These are phyloP conservation scores for Eristalinus sepulchralis DNA, from an alignment of 2,888 invertebrate genomes.

Conservation along the genomic window DNA sequence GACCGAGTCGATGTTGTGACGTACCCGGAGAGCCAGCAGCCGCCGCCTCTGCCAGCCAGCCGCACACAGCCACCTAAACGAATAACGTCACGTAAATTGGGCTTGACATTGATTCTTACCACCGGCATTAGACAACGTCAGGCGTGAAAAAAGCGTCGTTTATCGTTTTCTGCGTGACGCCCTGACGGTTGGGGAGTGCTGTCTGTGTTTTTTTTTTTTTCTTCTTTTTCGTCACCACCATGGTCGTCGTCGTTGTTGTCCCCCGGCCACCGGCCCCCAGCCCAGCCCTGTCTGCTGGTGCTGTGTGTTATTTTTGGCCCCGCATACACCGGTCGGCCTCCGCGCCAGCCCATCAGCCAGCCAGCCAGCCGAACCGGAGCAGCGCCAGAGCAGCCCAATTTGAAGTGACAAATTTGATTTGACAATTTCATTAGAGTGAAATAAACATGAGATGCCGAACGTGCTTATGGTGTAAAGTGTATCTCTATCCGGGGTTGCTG, in stretches of 20 bases:
- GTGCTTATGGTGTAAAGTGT: constrained; percentile 10
- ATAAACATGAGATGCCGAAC: constrained; percentile 7
- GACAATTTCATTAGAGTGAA: constrained; percentile 37
- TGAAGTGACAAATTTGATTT: constrained; percentile 35
- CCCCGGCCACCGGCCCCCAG: neutral
- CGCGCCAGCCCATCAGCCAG: neutral
- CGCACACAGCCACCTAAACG: constrained; percentile 15
- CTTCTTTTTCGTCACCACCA: neutral
- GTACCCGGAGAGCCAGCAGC: neutral
- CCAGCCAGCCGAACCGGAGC: neutral
- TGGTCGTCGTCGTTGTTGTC: neutral
- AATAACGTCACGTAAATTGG: constrained; percentile 35
- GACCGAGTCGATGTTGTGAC: neutral
- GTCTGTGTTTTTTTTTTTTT: neutral
- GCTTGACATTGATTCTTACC: constrained; percentile 34
- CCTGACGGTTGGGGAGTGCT: neutral
- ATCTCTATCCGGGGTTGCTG: neutral
- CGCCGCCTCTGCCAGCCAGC: neutral
- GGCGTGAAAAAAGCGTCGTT: constrained; percentile 29
- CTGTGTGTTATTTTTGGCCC: constrained; percentile 9
- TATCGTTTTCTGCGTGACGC: constrained; percentile 35
- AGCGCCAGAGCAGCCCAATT: neutral
- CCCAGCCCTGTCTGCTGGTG: neutral
- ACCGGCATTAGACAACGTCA: constrained; percentile 32
- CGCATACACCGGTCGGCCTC: neutral